These are phyloP conservation scores for Amiota minor DNA, from an alignment of 2,888 invertebrate species.

Conservation along the genomic window DNA sequence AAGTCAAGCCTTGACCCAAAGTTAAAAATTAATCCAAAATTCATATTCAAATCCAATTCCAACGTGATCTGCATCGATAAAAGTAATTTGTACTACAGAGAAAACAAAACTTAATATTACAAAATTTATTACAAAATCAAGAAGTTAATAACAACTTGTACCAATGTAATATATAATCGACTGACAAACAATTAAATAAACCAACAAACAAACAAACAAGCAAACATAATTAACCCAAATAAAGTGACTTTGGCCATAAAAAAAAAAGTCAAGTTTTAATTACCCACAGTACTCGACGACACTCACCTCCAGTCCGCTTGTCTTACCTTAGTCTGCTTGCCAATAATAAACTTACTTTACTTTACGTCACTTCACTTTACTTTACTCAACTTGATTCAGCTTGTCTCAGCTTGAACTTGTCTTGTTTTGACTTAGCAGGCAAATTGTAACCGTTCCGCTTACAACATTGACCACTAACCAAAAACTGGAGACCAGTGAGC, in stretches of 20 bases:
- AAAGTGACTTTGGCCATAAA: conserved; percentile 23
- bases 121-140: conserved; percentile 11
- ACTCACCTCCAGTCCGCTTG: neutral
- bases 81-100: neutral
- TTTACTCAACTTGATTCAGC: no score
- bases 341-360: neutral
- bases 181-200: conserved; percentile 19
- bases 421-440: no score
- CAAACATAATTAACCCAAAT: conserved; percentile 36
- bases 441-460: no score
- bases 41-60: neutral
- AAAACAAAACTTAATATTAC: neutral
- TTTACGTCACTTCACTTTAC: no score
- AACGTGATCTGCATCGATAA: neutral
- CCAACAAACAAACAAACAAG: conserved; percentile 21
- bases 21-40: conserved; percentile 17
- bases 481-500: neutral
- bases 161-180: conserved; percentile 7
- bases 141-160: conserved; percentile 17
- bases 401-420: no score
- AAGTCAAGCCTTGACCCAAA: conserved; percentile 32
- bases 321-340: neutral
- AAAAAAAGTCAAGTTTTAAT: conserved; percentile 26
- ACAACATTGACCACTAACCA: neutral
- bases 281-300: conserved; percentile 3